Evolutionary conservation across 2,888 invertebrate species (phyloP), one percentile per base, ranked within the genome.

Genomic region (Eumerus sabulonum): DNA sequence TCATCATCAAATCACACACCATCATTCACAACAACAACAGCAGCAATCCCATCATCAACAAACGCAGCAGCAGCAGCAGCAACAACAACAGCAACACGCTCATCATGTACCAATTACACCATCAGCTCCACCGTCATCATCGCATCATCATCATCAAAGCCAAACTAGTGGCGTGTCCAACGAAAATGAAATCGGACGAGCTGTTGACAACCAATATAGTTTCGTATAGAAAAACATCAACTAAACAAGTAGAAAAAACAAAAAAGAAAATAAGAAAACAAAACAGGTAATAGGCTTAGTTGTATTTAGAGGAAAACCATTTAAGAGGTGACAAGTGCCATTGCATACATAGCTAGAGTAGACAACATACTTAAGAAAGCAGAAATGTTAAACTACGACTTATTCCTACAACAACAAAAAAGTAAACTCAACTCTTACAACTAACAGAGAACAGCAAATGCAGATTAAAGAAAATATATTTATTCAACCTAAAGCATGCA

Each of bases 171-270:
- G 64, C 12, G 54, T 63, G 76, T 40, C 54, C 48, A 76, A 72
- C 68, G 73, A 84, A 27, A 79, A 83, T 47, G 85, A 85, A 74
- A 84, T 84, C 35, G 88, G 87, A 16, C 86, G 95, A 66, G 96
- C 96, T 18, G 92, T 96, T 13, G 96, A 96, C 88, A 96, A 96
- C 89, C 95, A 94, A 82, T 96, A 96, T 89, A 93, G 93, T 86
- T 94, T 93, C 88, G 93, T 93, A 81, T 93, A 90, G 90, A 82
- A 40, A 57, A 38, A n/a, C n/a, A n/a, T n/a, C n/a, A n/a, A n/a
- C n/a, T n/a, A n/a, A 48, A 11, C 40, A n/a, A 40, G 9, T 5
- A 3, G 11, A 40, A 17, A 13, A 53, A 63, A 51, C 19, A 57
- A 14, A 14, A 60, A 40, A 13, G 59, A 54, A 35, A n/a, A 11